Conservation (phyloP, 2,113 vertebrate genomes). For the Cyphomyrus discorhynchus region DNA sequence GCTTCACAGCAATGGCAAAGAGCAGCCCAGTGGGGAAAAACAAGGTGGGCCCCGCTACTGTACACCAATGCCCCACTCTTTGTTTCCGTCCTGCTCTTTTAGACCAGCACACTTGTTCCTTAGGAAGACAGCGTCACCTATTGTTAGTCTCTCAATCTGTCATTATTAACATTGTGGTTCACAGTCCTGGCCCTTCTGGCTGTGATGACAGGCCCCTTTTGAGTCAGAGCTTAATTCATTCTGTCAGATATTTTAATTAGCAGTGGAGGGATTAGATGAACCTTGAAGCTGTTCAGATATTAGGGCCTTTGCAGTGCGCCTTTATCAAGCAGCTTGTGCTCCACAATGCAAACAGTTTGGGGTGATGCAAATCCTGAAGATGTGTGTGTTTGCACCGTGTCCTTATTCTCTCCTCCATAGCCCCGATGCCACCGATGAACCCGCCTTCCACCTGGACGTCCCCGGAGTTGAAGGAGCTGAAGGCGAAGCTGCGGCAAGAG, state of each 20-base stretch:
- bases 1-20: conserved; percentile 72
- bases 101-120: neutral
- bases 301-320: neutral
- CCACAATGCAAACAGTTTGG: neutral
- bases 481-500: conserved; percentile 77
- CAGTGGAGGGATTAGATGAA: neutral
- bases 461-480: conserved; percentile 81
- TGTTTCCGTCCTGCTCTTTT: neutral
- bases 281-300: neutral
- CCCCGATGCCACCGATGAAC: conserved; percentile 71
- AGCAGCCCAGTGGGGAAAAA: conserved; percentile 47
- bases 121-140: neutral
- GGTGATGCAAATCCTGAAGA: neutral
- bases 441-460: conserved; percentile 84
- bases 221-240: neutral
- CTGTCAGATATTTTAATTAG: neutral
- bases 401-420: conserved; percentile 50
- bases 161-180: neutral
- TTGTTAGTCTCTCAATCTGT: neutral
- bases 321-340: neutral
- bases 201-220: neutral
- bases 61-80: conserved; percentile 44
- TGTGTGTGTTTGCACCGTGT: neutral
- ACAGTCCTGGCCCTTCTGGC: neutral
- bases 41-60: conserved; percentile 48